A percentile compares a stretch with the other conserved stretches of the same genome.
Evolutionary conservation across 2,888 invertebrate species (phyloP).

Genomic region (Stenodera caucasica): DNA sequence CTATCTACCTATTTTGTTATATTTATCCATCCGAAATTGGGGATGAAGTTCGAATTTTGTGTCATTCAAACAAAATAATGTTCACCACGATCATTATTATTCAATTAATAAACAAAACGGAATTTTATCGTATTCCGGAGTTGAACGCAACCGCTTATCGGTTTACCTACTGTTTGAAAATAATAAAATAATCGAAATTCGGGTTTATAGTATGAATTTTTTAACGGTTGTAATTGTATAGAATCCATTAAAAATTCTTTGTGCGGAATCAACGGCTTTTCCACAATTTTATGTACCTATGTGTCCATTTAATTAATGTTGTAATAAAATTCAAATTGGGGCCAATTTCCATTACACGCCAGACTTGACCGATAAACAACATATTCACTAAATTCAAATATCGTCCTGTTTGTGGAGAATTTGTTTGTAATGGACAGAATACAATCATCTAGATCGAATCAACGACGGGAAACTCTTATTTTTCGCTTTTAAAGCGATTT

Average conservation of each 20-base stretch:
- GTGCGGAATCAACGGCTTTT: not conserved
- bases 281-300: not conserved
- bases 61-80: too few species aligned
- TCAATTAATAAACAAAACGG: too few species aligned
- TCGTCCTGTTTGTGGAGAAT: not conserved
- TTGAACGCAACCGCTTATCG: too few species aligned
- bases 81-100: too few species aligned
- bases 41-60: too few species aligned
- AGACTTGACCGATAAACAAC: constrained; percentile 24
- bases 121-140: too few species aligned
- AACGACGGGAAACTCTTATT: not conserved
- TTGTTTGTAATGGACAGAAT: not conserved
- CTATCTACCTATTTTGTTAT: too few species aligned
- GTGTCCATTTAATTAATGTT: constrained; percentile 22
- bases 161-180: too few species aligned
- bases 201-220: too few species aligned
- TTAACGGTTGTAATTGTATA: not conserved
- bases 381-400: not conserved
- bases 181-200: not conserved
- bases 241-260: not conserved
- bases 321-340: constrained; percentile 24
- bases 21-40: too few species aligned
- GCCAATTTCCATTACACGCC: constrained; percentile 27
- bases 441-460: not conserved
- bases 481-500: not conserved